Evolutionary conservation across 2,888 invertebrate species (phyloP), one percentile per base, ranked within the genome.

Genomic region (Phorcus lineatus): DNA sequence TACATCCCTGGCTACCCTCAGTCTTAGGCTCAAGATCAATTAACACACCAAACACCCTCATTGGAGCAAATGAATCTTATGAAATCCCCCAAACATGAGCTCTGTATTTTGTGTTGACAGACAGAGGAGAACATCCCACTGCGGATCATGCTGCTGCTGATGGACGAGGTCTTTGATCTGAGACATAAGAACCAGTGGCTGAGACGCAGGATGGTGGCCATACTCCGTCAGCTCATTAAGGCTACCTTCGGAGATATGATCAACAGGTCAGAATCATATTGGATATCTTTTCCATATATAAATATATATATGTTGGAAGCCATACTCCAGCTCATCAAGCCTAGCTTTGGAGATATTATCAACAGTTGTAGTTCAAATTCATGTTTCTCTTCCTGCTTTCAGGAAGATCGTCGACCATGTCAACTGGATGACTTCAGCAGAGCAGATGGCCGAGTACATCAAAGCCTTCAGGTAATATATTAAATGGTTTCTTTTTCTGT

Each of bases 351-450:
- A 36, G 36, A 36, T 36, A 4, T 4, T 36, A 7, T 36, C 36
- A 47, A 11, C 47, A 47, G 36, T 36, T 36, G 9, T 9, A 47
- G 47, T 13, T 13, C 6, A 13, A 11, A 13, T 47, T 13, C 47
- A 47, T 47, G 47, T 47, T 70, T 31, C 22, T 62, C 9, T 9
- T 62, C 13, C 74, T 53, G 79, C 76, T 87, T 87, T 9, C 85
- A 93, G 97, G 88, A 95, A 97, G 92, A 98, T 98, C 83, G 94
- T 97, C 77, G 97, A 98, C 89, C 96, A 97, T 89, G 97, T 98
- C 0, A 96, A 97, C 31, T 95, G 95, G 83, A 94, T 97, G 88
- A 98, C 98, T 0, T 97, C 97, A 84, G 97, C 97, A 0, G 95
- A 96, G 84, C 97, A 97, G 91, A 96, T 98, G 67, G 97, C 97